These are phyloP conservation scores for Phrixothrix hirtus DNA, from an alignment of 2,888 invertebrate species.

Conservation along the genomic window DNA sequence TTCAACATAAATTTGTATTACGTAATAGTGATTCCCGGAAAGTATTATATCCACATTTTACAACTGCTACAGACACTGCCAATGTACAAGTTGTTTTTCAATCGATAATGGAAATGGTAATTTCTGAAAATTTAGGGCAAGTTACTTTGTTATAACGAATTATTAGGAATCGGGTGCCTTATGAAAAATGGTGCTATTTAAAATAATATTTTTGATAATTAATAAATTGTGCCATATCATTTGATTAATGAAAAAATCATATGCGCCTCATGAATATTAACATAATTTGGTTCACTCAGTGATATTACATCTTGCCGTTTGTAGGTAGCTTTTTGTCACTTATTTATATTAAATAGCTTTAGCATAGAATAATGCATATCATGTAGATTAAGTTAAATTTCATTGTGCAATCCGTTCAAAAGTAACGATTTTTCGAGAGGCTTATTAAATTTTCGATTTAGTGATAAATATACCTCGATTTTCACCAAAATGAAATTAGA, in stretches of 20 bases:
- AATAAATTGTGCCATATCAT: too few relatives aligned
- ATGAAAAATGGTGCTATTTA: too few relatives aligned
- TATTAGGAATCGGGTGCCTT: too few relatives aligned
- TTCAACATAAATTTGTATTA: conserved; percentile 64
- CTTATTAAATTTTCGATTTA: conserved; percentile 3
- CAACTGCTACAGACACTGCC: conserved; percentile 68
- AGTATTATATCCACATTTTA: conserved; percentile 67
- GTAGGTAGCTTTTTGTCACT: not conserved
- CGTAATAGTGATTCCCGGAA: conserved; percentile 62
- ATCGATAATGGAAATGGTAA: conserved; percentile 68
- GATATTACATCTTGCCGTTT: conserved; percentile 16
- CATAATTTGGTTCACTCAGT: conserved; percentile 1
- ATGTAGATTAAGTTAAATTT: not conserved
- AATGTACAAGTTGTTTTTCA: conserved; percentile 69
- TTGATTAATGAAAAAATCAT: too few relatives aligned
- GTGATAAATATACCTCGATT: conserved; percentile 21
- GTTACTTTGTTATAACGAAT: conserved; percentile 58
- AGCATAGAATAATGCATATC: conserved; percentile 1
- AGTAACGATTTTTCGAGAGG: not conserved
- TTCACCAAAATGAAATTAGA: conserved; percentile 25
- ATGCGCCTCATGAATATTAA: too few relatives aligned
- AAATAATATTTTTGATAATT: too few relatives aligned
- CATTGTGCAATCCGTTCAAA: not conserved
- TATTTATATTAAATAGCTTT: not conserved
- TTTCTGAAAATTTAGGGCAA: conserved; percentile 64